Evolutionary conservation across 2,888 invertebrate genomes (phyloP).

Genomic region (Phaonia tiefii): DNA sequence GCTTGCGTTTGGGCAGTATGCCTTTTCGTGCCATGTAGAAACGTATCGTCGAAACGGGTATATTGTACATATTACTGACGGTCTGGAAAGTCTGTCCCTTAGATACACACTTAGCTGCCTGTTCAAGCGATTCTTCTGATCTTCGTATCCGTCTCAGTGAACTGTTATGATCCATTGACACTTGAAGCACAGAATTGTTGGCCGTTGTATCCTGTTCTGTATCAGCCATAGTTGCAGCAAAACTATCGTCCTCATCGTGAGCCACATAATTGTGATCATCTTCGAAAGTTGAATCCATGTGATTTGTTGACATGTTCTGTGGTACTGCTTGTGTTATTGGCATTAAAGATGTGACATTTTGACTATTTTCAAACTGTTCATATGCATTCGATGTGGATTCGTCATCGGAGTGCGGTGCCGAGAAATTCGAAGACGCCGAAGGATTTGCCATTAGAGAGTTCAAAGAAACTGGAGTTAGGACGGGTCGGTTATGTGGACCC

Average conservation of each 20-base stretch:
- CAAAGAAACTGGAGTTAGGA: slow-evolving; percentile 60
- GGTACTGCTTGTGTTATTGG: slow-evolving; percentile 53
- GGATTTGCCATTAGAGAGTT: slow-evolving; percentile 55
- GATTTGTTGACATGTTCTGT: slow-evolving; percentile 53
- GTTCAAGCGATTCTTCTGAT: slow-evolving; percentile 88
- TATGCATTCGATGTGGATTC: slow-evolving; percentile 76
- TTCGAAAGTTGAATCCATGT: slow-evolving; percentile 74
- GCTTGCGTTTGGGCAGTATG: slow-evolving; percentile 88
- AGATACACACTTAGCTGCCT: slow-evolving; percentile 92
- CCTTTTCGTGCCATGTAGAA: slow-evolving; percentile 94
- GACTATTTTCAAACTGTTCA: slow-evolving; percentile 74
- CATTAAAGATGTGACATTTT: slow-evolving; percentile 53
- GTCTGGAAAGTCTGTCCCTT: slow-evolving; percentile 93
- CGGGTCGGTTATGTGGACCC: slow-evolving; percentile 63
- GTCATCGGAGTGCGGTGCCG: slow-evolving; percentile 74
- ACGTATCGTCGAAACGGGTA: slow-evolving; percentile 92
- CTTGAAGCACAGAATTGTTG: slow-evolving; percentile 68
- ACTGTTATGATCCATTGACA: slow-evolving; percentile 64
- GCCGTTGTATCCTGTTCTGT: slow-evolving; percentile 74
- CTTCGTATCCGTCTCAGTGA: slow-evolving; percentile 84
- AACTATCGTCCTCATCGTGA: slow-evolving; percentile 77
- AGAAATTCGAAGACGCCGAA: slow-evolving; percentile 68
- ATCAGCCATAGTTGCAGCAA: slow-evolving; percentile 71
- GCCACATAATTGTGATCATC: slow-evolving; percentile 77
- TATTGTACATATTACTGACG: slow-evolving; percentile 92